Base-by-base conservation (phyloP, 2,113 vertebrate genomes). In the Callionymus lyra region DNA sequence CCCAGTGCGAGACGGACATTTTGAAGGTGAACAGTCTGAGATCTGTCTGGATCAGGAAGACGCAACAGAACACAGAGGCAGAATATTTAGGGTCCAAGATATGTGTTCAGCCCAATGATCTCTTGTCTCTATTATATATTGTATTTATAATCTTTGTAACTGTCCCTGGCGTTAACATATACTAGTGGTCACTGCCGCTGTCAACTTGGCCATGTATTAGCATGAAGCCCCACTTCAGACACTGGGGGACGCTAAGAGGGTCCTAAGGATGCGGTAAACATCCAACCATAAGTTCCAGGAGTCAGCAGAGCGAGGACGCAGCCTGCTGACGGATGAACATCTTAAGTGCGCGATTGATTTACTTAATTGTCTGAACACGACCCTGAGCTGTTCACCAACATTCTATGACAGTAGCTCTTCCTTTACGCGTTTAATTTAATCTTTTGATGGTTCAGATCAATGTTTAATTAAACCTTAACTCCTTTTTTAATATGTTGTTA, bases 301-400 rank as follows among this genome's bases (percentile, higher is more conserved):
- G 50, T 62, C 53, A 47, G 54, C 53, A 60, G 44, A 55, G 40
- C 37, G 52, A 45, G 35, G 47, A 53, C 43, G 9, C 36, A 46
- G 42, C 49, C 0, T 44, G 58, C 59, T 50, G 62, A 55, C 2
- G 50, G 15, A 41, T 49, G 32, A 34, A 6, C 37, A 18, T 2
- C 56, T 31, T 18, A 71, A 64, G 61, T 32, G 44, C 67, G 56
- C 12, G 13, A 69, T 76, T 19, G 72, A 79, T 76, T 63, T 63
- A 14, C 40, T 70, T 70, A 64, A 68, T 75, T 62, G 55, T 40
- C 40, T 36, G 38, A 27, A 8, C 21, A 27, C 21, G 8, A 27
- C 4, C 21, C 21, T 31, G 21, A 42, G 8, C 18, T 16, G 12
- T 48, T 50, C 18, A 14, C 32, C 35, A n/a, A n/a, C n/a, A n/a